These are phyloP conservation scores for Heloderma charlesbogerti DNA, from an alignment of 2,113 vertebrate species.

Conservation along the genomic window DNA sequence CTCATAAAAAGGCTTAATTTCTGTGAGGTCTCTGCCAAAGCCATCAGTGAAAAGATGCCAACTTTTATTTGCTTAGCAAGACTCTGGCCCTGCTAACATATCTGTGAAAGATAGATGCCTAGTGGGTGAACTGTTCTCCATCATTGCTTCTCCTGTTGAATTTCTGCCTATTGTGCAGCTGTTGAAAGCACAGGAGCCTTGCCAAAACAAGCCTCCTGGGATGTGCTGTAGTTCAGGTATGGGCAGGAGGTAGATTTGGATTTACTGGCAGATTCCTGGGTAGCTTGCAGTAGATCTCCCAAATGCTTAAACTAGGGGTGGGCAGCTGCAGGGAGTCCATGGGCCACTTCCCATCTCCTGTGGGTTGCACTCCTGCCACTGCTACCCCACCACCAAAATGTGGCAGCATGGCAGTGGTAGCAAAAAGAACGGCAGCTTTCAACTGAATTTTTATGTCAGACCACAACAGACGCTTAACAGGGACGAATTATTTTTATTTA, in stretches of 20 bases:
- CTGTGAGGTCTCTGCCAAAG: neutral
- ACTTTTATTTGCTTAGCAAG: neutral
- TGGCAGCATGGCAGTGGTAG: too few species aligned
- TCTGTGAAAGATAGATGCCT: neutral
- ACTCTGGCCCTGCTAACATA: neutral
- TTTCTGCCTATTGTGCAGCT: neutral
- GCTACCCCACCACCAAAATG: too few species aligned
- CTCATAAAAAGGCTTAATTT: neutral
- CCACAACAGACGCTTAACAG: too few species aligned
- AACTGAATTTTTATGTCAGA: too few species aligned
- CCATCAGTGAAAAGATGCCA: neutral
- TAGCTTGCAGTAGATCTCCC: neutral
- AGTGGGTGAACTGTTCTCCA: neutral
- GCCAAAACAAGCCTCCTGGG: neutral
- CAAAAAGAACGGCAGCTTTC: too few species aligned
- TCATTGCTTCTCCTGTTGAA: neutral
- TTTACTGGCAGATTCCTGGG: neutral
- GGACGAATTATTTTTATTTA: too few species aligned
- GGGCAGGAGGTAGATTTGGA: neutral
- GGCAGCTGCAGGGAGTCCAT: too few species aligned
- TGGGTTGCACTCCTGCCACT: too few species aligned
- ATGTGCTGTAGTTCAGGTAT: too few species aligned
- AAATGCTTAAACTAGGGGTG: neutral
- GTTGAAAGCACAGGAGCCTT: neutral
- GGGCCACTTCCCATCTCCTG: too few species aligned